phyloP scores from a whole-genome alignment of 2,797 vertebrate species.

The Myiothlypis coronata region DNA sequence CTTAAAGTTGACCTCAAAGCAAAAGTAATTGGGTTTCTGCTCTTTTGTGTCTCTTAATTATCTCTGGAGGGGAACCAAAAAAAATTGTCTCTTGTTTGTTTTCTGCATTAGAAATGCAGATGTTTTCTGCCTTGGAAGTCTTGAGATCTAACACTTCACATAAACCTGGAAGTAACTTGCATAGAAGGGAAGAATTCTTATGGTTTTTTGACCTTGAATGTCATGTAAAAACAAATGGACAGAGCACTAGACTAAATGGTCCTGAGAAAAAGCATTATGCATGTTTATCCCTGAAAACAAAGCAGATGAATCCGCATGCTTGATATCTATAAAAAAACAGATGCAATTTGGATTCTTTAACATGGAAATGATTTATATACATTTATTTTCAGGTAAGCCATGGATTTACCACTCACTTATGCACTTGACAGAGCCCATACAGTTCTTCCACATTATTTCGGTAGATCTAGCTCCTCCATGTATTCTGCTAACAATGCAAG shows the following conservation, averaged over 20 bases:
- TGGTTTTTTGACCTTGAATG: not conserved
- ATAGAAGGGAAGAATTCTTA: not conserved
- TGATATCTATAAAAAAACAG: not conserved
- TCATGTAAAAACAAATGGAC: not conserved
- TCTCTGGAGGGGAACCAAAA: not conserved
- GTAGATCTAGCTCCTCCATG: not conserved
- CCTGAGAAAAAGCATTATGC: not conserved
- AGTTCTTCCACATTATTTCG: not conserved
- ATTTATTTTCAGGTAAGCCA: not conserved
- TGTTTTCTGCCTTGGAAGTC: not conserved
- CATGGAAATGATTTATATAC: not conserved
- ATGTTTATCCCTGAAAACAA: not conserved
- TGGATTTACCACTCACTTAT: not conserved
- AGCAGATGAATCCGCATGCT: not conserved
- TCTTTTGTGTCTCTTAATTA: conserved; percentile 25
- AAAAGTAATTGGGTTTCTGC: not conserved
- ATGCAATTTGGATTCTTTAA: not conserved
- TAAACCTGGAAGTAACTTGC: not conserved
- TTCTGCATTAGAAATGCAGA: conserved; percentile 7
- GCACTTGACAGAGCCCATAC: not conserved
- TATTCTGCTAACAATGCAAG: not conserved
- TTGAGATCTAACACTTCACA: not conserved
- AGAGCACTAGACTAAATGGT: not conserved
- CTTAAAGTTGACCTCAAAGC: conserved; percentile 22
- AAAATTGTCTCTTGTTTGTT: not conserved